Evolutionary conservation across 1,140 invertebrate species (phyloP), one percentile per base, ranked within the genome.

Genomic region (Pseudomyrmex flavicornis): DNA sequence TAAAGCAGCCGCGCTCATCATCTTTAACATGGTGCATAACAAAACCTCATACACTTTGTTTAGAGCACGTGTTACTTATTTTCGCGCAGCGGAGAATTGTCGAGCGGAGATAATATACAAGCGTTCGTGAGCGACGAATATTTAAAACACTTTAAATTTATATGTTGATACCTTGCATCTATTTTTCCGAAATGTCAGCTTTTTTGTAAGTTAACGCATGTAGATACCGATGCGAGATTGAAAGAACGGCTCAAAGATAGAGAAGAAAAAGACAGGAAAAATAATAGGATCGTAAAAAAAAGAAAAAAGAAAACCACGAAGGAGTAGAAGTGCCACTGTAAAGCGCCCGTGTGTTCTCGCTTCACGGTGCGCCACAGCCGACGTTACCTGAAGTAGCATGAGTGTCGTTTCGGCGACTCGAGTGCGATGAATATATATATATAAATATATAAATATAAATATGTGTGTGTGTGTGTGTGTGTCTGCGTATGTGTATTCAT

Each of bases 321-420:
- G 68, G 56, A 58, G 61, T 54, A 82, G 62, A 86, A 92, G 91
- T 93, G 92, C 91, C 91, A 93, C 91, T 91, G 86, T 59, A 59
- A 85, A 87, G 91, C 83, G 88, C 88, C 88, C 89, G 88, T 88
- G 89, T 89, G 85, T 88, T 90, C 88, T 90, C 74, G 88, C 89
- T 87, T 88, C 80, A 88, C 83, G 85, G 89, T 91, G 90, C 91
- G 90, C 89, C 87, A 88, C 82, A 92, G 90, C 84, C 84, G 87
- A 89, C 87, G 92, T 93, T 93, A 93, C 92, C 93, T 93, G 91
- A 93, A 92, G 35, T 35, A 35, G 89, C 87, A 90, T 91, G 86
- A 89, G 87, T 89, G 83, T 91, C 84, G 4, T 91, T 88, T 90
- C 63, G 85, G 79, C 85, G 85, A 91, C 92, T 92, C 87, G 87